Conservation (phyloP, 2,113 vertebrate genomes). For the Toxostoma redivivum region DNA sequence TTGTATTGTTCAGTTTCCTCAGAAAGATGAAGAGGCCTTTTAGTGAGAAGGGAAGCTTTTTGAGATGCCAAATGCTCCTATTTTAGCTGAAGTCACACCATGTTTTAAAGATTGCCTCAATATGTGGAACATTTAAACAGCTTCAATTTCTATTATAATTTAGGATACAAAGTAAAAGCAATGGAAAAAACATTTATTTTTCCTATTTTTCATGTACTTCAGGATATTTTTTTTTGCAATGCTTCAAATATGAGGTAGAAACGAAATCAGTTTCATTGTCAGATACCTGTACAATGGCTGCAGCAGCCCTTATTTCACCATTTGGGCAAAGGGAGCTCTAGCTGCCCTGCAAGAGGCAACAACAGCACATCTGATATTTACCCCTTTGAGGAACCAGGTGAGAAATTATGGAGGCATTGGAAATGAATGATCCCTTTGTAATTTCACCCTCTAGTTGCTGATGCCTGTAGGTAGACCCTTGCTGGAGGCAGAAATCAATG, state of each 20-base stretch:
- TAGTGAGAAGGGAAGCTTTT: not conserved
- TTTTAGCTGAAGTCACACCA: not conserved
- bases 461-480: not conserved
- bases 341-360: not conserved
- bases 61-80: not conserved
- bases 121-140: not conserved
- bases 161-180: conserved; percentile 2
- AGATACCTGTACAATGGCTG: not conserved
- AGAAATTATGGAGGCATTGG: not conserved
- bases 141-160: not conserved
- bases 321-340: not conserved
- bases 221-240: not conserved
- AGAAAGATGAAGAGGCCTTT: not conserved
- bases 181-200: not conserved
- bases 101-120: not conserved
- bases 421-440: not conserved
- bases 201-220: not conserved
- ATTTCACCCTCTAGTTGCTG: not conserved
- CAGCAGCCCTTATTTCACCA: not conserved
- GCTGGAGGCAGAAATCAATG: not conserved
- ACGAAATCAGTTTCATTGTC: not conserved
- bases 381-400: not conserved
- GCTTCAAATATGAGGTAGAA: not conserved
- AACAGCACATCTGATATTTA: not conserved
- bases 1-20: not conserved